These are phyloP conservation scores for Ips nitidus DNA, from an alignment of 1,140 invertebrate genomes.

Conservation along the genomic window DNA sequence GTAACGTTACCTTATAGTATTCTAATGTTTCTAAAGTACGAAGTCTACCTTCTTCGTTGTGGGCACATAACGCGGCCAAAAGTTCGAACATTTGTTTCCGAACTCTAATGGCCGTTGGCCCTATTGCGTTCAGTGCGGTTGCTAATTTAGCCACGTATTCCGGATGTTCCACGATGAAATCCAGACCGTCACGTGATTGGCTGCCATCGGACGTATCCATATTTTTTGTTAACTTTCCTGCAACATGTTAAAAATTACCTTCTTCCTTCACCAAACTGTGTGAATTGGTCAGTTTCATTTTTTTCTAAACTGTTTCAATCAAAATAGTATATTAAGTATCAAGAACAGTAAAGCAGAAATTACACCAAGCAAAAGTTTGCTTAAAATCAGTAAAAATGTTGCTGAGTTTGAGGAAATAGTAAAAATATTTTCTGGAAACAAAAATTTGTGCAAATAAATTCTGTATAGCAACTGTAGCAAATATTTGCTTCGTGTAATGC, in stretches of 20 bases:
- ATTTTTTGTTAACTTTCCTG: neutral
- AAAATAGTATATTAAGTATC: too few species aligned
- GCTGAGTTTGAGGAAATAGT: too few species aligned
- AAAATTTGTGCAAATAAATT: too few species aligned
- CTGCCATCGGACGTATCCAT: conserved; percentile 18
- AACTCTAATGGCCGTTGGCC: conserved; percentile 65
- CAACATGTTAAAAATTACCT: neutral
- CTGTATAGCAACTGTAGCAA: too few species aligned
- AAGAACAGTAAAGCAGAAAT: neutral
- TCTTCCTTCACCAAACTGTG: neutral
- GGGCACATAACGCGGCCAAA: conserved; percentile 85
- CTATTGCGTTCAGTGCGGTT: conserved; percentile 81
- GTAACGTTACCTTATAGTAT: conserved; percentile 73
- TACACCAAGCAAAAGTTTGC: neutral
- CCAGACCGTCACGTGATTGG: conserved; percentile 75
- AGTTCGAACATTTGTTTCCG: conserved; percentile 93
- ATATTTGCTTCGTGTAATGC: too few species aligned
- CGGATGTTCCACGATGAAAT: conserved; percentile 91
- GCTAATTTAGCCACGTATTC: conserved; percentile 91
- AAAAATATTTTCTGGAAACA: too few species aligned
- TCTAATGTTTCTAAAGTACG: conserved; percentile 84
- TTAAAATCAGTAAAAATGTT: neutral
- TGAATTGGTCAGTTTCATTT: neutral
- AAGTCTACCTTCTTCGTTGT: conserved; percentile 82
- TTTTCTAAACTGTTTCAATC: neutral